Evolutionary conservation across 2,797 vertebrate species (phyloP).

Genomic region (Microhierax caerulescens): DNA sequence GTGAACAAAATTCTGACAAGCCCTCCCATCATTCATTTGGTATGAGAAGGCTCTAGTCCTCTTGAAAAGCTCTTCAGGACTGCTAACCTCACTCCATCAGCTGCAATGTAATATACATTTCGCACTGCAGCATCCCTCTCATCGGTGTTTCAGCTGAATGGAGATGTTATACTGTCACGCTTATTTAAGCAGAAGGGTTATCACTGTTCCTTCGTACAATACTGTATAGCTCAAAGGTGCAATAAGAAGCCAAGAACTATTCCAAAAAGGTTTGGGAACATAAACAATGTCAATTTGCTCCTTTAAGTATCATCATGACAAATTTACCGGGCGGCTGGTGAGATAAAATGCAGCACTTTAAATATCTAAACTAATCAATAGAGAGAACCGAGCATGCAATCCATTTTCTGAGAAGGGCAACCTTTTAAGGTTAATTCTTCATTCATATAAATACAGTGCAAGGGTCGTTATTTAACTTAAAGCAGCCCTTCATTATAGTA

Average conservation of each 20-base stretch:
- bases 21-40: background rate
- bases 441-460: background rate
- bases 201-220: conserved; percentile 23
- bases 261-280: conserved; percentile 5
- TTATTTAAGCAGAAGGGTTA: conserved; percentile 59
- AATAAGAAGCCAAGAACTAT: conserved; percentile 8
- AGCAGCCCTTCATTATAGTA: background rate
- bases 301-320: conserved; percentile 8
- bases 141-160: background rate
- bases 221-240: conserved; percentile 31
- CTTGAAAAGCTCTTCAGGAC: conserved; percentile 4
- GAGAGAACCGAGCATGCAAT: background rate
- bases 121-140: background rate
- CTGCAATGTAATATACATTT: background rate
- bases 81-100: background rate
- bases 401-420: conserved; percentile 51
- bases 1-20: conserved; percentile 16
- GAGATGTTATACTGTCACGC: background rate
- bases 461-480: background rate
- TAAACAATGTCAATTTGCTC: background rate
- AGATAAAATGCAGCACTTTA: conserved; percentile 69
- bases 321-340: background rate
- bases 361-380: conserved; percentile 56
- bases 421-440: conserved; percentile 40
- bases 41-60: background rate